These are phyloP conservation scores for Mimumesa dahlbomi DNA, from an alignment of 2,888 invertebrate species.

Conservation along the genomic window DNA sequence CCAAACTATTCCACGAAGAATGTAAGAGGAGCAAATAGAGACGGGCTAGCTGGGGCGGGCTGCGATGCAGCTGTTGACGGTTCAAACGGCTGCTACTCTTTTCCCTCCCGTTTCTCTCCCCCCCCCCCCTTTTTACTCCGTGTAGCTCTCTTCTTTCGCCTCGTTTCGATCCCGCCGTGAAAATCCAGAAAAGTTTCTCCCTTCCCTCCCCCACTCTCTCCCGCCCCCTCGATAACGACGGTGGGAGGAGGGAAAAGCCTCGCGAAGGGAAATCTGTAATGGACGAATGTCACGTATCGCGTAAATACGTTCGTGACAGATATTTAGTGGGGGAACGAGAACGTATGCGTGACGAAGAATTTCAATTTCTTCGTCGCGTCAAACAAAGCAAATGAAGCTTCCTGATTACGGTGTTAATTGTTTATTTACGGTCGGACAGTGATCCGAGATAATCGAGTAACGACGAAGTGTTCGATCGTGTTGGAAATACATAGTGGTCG, in stretches of 20 bases:
- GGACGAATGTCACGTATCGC: constrained; percentile 18
- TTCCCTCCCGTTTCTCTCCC: constrained; percentile 4
- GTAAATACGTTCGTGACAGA: too few relatives aligned
- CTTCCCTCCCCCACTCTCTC: too few relatives aligned
- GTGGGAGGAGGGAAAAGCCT: neutral
- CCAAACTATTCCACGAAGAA: constrained; percentile 75
- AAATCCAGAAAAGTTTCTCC: constrained; percentile 45
- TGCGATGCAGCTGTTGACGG: constrained; percentile 76
- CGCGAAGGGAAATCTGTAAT: neutral
- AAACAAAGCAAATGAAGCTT: too few relatives aligned
- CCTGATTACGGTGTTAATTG: too few relatives aligned
- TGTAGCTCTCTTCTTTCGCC: neutral
- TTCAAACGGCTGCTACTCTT: constrained; percentile 58
- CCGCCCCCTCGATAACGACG: constrained; percentile 8
- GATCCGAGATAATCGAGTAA: too few relatives aligned
- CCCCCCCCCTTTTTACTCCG: constrained; percentile 17
- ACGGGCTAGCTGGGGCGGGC: constrained; percentile 63
- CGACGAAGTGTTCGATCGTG: too few relatives aligned
- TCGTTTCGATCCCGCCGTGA: constrained; percentile 8
- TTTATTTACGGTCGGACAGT: too few relatives aligned
- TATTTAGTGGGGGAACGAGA: too few relatives aligned
- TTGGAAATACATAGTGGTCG: too few relatives aligned
- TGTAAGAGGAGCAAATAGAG: constrained; percentile 76
- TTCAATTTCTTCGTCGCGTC: too few relatives aligned
- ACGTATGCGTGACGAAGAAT: too few relatives aligned